Evolutionary conservation across 37 sponge, comb jelly and placozoan species (phyloP).

Genomic region (Beroe forskalii): DNA sequence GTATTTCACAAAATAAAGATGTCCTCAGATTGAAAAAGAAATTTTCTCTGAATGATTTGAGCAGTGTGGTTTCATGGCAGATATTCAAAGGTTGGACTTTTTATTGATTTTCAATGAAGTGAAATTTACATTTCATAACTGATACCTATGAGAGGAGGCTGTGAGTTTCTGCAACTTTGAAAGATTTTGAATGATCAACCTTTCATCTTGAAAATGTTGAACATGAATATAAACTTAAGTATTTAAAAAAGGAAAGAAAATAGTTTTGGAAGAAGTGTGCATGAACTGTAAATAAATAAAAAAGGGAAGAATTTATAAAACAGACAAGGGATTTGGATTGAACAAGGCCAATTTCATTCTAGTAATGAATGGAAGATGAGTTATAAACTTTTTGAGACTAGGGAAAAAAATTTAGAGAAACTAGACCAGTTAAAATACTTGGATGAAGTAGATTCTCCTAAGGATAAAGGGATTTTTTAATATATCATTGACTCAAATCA

Average conservation of each 20-base stretch:
- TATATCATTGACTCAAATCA: neutral
- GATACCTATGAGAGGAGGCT: neutral
- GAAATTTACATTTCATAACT: constrained; percentile 17
- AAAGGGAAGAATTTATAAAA: constrained; percentile 47
- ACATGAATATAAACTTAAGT: constrained; percentile 38
- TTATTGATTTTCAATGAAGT: constrained; percentile 17
- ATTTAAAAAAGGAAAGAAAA: constrained; percentile 26
- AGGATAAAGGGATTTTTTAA: too few species aligned
- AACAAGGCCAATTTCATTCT: constrained; percentile 40
- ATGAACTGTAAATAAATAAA: neutral
- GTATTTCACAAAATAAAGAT: neutral
- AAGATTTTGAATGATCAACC: neutral
- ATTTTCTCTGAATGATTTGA: neutral
- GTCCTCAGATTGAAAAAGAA: neutral
- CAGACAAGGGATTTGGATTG: constrained; percentile 34
- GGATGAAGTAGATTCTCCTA: too few species aligned
- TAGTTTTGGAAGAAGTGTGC: constrained; percentile 29
- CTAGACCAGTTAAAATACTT: neutral
- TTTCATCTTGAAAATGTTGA: neutral
- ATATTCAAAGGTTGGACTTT: constrained; percentile 23
- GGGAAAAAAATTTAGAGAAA: constrained; percentile 2
- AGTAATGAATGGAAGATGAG: constrained; percentile 54
- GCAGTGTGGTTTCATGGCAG: constrained; percentile 29
- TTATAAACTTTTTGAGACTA: constrained; percentile 21
- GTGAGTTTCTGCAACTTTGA: constrained; percentile 21